Evolutionary conservation across 2,888 invertebrate species (phyloP).

Genomic region (Ptycholaimellus sp.): DNA sequence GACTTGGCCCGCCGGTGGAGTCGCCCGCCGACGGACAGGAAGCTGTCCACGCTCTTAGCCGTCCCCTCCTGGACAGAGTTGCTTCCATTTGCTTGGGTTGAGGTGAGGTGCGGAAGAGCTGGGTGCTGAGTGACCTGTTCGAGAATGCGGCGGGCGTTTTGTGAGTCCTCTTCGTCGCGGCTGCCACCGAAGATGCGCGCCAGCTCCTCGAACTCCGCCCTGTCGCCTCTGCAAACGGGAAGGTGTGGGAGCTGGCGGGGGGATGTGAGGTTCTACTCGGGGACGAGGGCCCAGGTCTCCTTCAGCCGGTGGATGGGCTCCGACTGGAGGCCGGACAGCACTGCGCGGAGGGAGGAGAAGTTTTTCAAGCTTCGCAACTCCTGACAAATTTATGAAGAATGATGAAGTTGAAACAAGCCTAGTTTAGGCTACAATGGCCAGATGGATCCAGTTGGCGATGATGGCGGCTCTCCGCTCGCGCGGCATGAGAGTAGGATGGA

Average conservation of each 20-base stretch:
- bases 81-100: too few species aligned
- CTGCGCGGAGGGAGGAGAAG: constrained; percentile 89
- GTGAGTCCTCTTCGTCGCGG: constrained; percentile 31
- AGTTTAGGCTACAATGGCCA: constrained; percentile 38
- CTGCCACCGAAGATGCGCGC: constrained; percentile 91
- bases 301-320: constrained; percentile 76
- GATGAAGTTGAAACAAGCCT: constrained; percentile 7
- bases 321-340: constrained; percentile 73
- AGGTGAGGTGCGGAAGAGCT: too few species aligned
- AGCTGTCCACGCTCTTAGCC: constrained; percentile 30
- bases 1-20: constrained; percentile 18
- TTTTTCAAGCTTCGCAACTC: constrained; percentile 65
- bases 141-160: not conserved
- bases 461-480: too few species aligned
- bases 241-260: not conserved
- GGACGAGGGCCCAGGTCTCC: constrained; percentile 66
- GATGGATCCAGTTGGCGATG: constrained; percentile 82
- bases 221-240: constrained; percentile 31
- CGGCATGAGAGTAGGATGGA: too few species aligned
- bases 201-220: constrained; percentile 71
- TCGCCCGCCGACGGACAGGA: too few species aligned
- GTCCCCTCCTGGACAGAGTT: not conserved
- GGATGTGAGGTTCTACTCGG: constrained; percentile 22
- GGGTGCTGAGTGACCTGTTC: not conserved
- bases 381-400: constrained; percentile 18